phyloP scores from a whole-genome alignment of 2,797 vertebrate species.

The Sandelia bainsii region DNA sequence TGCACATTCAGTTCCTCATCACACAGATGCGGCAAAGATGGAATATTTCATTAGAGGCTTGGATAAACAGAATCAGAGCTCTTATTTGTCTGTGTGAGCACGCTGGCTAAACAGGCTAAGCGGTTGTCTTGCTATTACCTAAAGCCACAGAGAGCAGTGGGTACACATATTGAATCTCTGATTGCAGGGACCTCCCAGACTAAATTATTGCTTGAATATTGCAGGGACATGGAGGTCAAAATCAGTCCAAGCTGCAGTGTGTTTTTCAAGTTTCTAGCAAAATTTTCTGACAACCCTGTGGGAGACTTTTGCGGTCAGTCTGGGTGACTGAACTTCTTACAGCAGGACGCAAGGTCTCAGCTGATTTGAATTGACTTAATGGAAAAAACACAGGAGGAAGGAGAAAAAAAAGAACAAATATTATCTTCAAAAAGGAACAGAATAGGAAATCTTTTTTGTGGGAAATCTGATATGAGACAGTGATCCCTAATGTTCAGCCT shows the following conservation, averaged over 20 bases:
- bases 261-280: background rate
- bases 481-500: slow-evolving; percentile 16
- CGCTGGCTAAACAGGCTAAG: slow-evolving; percentile 41
- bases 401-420: slow-evolving; percentile 19
- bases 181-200: slow-evolving; percentile 44
- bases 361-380: slow-evolving; percentile 33
- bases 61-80: slow-evolving; percentile 68
- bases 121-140: slow-evolving; percentile 58
- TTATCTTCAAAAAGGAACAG: slow-evolving; percentile 14
- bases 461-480: background rate
- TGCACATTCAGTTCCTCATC: slow-evolving; percentile 63
- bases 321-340: background rate
- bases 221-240: slow-evolving; percentile 28
- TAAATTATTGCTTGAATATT: slow-evolving; percentile 50
- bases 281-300: background rate
- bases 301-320: background rate
- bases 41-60: slow-evolving; percentile 75
- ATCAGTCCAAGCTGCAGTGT: slow-evolving; percentile 28
- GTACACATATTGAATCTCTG: slow-evolving; percentile 55
- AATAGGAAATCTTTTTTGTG: background rate
- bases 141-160: slow-evolving; percentile 55
- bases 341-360: background rate
- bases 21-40: slow-evolving; percentile 68
- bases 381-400: slow-evolving; percentile 28
- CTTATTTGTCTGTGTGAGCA: slow-evolving; percentile 44